Conservation (phyloP, 1,140 invertebrate species). For the Harpegnathos saltator region DNA sequence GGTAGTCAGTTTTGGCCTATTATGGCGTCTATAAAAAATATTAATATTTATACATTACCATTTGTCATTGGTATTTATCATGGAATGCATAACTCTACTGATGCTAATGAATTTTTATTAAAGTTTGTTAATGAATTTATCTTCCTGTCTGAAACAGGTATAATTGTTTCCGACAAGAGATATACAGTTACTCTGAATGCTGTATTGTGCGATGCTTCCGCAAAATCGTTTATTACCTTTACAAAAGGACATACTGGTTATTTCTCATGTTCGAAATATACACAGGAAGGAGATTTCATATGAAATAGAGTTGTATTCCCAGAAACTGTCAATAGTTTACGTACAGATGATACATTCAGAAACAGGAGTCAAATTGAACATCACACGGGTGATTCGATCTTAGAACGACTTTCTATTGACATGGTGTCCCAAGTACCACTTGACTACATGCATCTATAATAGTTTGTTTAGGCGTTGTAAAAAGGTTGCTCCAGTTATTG, state of each 20-base stretch:
- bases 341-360: background rate
- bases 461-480: background rate
- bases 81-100: background rate
- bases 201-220: constrained; percentile 11
- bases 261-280: constrained; percentile 7
- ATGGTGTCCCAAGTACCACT: background rate
- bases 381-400: background rate
- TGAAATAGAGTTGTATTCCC: background rate
- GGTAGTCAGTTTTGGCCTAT: background rate
- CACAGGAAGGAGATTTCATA: background rate
- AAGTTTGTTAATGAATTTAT: background rate
- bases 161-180: constrained; percentile 13
- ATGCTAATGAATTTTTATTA: background rate
- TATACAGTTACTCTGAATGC: too few species aligned
- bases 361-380: background rate
- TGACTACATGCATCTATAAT: background rate
- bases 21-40: constrained; percentile 11
- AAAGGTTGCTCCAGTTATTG: background rate
- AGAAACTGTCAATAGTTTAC: background rate
- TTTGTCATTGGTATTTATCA: background rate
- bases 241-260: constrained; percentile 18
- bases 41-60: background rate
- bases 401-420: background rate
- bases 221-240: background rate
- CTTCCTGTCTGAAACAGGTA: background rate